A percentile compares a stretch with the other conserved stretches of the same genome.
phyloP scores from a whole-genome alignment of 2,888 invertebrate species.

The Luperina testacea region DNA sequence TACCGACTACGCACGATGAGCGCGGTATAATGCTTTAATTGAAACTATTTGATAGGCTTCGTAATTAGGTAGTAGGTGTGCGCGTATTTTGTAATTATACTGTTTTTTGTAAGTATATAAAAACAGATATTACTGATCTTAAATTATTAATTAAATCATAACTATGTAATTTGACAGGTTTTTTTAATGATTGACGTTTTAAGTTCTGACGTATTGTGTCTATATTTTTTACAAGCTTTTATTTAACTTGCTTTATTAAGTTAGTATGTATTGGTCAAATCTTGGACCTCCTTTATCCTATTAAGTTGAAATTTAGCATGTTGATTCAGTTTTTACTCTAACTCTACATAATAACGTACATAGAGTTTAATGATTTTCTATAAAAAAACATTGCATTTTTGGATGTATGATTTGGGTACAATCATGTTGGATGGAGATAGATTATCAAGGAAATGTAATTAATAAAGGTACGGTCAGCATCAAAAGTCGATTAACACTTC shows the following conservation, averaged over 20 bases:
- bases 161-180: not conserved
- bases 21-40: slow-evolving; percentile 17
- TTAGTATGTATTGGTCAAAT: not conserved
- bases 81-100: slow-evolving; percentile 8
- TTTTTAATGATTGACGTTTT: not conserved
- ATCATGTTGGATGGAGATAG: not conserved
- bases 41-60: slow-evolving; percentile 8
- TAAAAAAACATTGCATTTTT: not conserved
- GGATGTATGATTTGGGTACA: not conserved
- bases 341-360: not conserved
- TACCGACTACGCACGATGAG: not conserved
- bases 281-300: too few species aligned
- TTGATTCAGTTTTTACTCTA: too few species aligned
- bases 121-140: not conserved
- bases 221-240: not conserved
- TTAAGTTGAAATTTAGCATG: too few species aligned
- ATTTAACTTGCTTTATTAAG: not conserved
- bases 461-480: too few species aligned
- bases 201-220: not conserved
- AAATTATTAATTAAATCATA: not conserved
- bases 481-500: too few species aligned
- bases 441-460: slow-evolving; percentile 2
- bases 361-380: not conserved
- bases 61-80: too few species aligned
- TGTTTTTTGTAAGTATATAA: not conserved